Evolutionary conservation across 2,797 vertebrate genomes (phyloP), one percentile per base, ranked within the genome.

Genomic region (Eospalax fontanierii): DNA sequence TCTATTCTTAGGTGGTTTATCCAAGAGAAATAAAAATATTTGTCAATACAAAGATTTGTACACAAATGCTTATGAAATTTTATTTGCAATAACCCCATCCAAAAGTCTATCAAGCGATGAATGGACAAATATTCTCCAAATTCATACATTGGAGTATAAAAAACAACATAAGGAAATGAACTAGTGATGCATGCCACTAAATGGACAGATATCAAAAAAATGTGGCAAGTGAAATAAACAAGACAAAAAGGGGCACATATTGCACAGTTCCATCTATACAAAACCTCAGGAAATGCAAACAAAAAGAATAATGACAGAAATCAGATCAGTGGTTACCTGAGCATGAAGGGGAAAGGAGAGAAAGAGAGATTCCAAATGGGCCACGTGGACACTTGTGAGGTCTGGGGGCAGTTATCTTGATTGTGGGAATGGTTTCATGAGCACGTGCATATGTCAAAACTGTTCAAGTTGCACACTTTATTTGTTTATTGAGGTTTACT

Each of bases 21-120:
- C 19, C 54, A 50, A 85, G 33, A 91, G 59, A 88, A 93, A 90
- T 66, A 30, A 93, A 94, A 79, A 38, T 2, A 24, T 79, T 30
- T 18, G 3, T 35, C 38, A 15, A 54, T 40, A 83, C 10, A 79
- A 87, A 66, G 26, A 46, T 28, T 38, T 75, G 57, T 0, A 73
- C 4, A 33, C 24, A 35, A 82, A 78, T 50, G 33, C 61, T 78
- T 43, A 35, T 78, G 65, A 90, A 82, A 40, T 26, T 78, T 78
- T 50, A 71, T 59, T 59, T 50, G 16, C 65, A 94, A 61, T 40
- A 95, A 28, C 21, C 40, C 0, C 28, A 90, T 35, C 11, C 28
- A 50, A 78, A 73, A 46, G 46, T 73, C 43, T 93, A 73, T 65
- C 38, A 65, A 83, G 4, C 59, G 59, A 74, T 43, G 18, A 86